Conservation (phyloP, 2,797 vertebrate species). For the Pteronotus mesoamericanus region DNA sequence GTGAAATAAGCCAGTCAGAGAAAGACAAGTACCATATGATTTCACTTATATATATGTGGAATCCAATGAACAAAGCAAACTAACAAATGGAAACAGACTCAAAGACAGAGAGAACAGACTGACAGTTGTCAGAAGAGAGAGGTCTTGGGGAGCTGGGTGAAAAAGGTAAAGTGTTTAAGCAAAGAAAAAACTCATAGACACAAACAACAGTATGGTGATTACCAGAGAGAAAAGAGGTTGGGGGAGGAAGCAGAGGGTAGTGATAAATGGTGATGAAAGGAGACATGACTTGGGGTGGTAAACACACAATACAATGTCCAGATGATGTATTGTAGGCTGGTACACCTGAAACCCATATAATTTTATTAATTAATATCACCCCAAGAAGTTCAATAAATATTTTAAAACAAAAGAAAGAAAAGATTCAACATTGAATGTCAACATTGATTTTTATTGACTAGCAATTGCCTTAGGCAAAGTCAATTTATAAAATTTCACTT, state of each 20-base stretch:
- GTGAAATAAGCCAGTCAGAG: neutral
- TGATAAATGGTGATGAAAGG: neutral
- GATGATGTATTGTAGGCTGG: neutral
- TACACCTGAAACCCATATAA: neutral
- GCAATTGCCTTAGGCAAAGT: neutral
- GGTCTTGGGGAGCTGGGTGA: neutral
- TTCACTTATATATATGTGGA: neutral
- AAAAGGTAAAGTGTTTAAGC: neutral
- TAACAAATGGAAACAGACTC: neutral
- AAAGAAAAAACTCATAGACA: neutral
- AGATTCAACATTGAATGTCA: neutral
- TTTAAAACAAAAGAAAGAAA: neutral
- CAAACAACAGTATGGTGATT: neutral
- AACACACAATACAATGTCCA: neutral
- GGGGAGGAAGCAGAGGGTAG: neutral
- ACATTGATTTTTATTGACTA: neutral
- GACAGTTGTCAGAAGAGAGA: neutral
- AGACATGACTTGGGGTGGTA: neutral
- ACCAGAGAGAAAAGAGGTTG: neutral
- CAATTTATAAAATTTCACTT: neutral
- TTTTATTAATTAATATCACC: neutral
- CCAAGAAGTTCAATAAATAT: neutral
- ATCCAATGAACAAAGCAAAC: neutral
- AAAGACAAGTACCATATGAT: neutral
- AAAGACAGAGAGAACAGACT: neutral